Evolutionary conservation across 2,113 vertebrate genomes (phyloP).

Genomic region (Grantiella picta): DNA sequence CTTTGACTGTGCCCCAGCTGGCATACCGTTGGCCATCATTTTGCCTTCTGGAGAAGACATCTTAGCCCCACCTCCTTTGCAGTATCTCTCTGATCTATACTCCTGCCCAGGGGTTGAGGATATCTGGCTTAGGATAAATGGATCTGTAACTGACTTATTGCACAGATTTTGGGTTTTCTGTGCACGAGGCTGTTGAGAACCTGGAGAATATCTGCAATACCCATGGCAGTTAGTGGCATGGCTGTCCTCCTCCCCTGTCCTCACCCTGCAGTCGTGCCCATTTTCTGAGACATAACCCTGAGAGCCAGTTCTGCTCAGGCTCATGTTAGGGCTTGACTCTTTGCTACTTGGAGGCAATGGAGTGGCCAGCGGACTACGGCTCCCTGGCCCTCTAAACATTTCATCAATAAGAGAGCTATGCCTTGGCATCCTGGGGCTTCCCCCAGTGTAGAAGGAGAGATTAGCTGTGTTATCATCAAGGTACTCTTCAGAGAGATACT

Average conservation of each 20-base stretch:
- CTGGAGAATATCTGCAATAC: constrained; percentile 69
- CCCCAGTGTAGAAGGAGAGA: constrained; percentile 71
- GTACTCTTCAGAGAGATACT: constrained; percentile 70
- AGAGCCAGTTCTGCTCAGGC: constrained; percentile 71
- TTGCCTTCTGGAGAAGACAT: constrained; percentile 75
- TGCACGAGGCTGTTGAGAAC: constrained; percentile 50
- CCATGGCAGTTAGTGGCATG: neutral
- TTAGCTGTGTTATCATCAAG: constrained; percentile 72
- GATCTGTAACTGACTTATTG: constrained; percentile 80
- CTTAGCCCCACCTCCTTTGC: constrained; percentile 55
- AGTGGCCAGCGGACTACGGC: constrained; percentile 70
- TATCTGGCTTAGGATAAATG: constrained; percentile 81
- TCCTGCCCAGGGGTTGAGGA: constrained; percentile 55
- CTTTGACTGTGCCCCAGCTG: constrained; percentile 57
- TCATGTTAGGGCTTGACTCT: constrained; percentile 74
- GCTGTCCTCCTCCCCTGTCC: constrained; percentile 45
- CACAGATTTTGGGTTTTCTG: constrained; percentile 63
- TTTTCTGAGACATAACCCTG: constrained; percentile 80
- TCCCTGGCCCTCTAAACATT: constrained; percentile 66
- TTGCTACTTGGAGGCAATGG: constrained; percentile 72
- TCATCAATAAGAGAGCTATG: constrained; percentile 78
- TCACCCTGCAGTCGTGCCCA: constrained; percentile 61
- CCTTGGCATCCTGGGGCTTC: constrained; percentile 73
- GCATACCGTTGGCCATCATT: constrained; percentile 80
- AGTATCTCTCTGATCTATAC: constrained; percentile 53